Base-by-base conservation (phyloP, 2,113 vertebrate species). In the Nycticorax nycticorax region DNA sequence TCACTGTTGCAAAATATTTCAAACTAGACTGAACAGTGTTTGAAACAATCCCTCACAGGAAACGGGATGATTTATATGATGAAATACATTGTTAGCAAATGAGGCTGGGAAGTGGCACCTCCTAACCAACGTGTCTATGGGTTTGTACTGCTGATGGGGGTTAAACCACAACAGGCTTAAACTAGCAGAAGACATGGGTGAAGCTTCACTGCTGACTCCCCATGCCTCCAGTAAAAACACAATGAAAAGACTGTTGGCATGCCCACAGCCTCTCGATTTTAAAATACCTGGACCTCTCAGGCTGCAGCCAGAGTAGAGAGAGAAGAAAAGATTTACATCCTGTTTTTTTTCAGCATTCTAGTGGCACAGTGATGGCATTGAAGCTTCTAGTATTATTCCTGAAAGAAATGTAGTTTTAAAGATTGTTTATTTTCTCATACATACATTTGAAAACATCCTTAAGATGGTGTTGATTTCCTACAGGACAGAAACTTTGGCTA, bases 51-150 rank as follows among this genome's bases (percentile, higher is more conserved):
- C 18, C 22, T 64, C 4, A 26, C 20, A 30, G 27, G 33, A 55
- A 89, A 87, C 0, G 1, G 12, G 10, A 41, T 66, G 7, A 56
- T 48, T 75, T 60, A 53, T 56, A 12, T 1, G 3, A 39, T 23
- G 9, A n/a, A 87, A 47, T 67, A 23, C 1, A 0, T 10, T 47
- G 27, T 33, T 83, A 64, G 4, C 4, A 33, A 90, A 21, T n/a
- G 48, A 57, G 22, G 52, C 5, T 26, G 20, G 48, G 16, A 90
- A 72, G 35, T 43, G 6, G 2, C 26, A 56, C 7, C 2, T 72
- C 33, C 5, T 12, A 27, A 32, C 0, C 1, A 0, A 24, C 10
- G 1, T 23, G 5, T 59, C 22, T 48, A 0, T 52, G 20, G 8
- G 9, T 72, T 74, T 89, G 5, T 68, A 59, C 32, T 45, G 24